These are phyloP conservation scores for Gymnogyps californianus DNA, from an alignment of 2,113 vertebrate species.

Conservation along the genomic window DNA sequence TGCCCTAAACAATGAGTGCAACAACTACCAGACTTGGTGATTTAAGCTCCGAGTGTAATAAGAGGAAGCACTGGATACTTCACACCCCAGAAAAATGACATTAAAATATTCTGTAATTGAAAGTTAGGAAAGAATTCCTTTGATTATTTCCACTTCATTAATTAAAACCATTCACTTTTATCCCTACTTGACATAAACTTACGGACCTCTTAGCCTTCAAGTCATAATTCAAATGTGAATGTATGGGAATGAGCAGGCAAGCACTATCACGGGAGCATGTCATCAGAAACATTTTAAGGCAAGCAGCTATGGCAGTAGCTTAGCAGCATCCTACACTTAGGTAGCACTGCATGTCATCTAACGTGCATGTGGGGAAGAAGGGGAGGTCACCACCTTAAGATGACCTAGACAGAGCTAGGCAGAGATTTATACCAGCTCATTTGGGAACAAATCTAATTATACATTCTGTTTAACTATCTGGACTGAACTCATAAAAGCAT, in stretches of 20 bases:
- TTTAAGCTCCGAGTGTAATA: not conserved
- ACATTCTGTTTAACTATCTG: not conserved
- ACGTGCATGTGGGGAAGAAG: fast-evolving
- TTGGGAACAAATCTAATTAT: not conserved
- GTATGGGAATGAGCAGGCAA: not conserved
- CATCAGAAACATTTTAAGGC: not conserved
- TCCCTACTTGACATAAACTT: not conserved
- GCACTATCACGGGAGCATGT: not conserved
- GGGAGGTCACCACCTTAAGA: not conserved
- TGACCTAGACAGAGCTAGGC: not conserved
- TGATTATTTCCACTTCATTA: not conserved
- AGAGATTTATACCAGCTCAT: not conserved
- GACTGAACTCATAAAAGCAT: not conserved
- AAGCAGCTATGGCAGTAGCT: not conserved
- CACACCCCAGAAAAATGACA: not conserved
- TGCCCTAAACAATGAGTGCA: not conserved
- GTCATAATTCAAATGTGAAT: not conserved
- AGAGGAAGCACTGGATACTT: not conserved
- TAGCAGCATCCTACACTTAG: not conserved
- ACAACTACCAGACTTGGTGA: not conserved
- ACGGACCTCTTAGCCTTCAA: not conserved
- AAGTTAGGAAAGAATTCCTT: not conserved
- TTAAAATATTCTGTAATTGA: not conserved
- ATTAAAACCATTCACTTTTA: not conserved
- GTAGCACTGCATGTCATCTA: not conserved